Conservation (phyloP, 2,888 invertebrate species). For the Sturmia bella region DNA sequence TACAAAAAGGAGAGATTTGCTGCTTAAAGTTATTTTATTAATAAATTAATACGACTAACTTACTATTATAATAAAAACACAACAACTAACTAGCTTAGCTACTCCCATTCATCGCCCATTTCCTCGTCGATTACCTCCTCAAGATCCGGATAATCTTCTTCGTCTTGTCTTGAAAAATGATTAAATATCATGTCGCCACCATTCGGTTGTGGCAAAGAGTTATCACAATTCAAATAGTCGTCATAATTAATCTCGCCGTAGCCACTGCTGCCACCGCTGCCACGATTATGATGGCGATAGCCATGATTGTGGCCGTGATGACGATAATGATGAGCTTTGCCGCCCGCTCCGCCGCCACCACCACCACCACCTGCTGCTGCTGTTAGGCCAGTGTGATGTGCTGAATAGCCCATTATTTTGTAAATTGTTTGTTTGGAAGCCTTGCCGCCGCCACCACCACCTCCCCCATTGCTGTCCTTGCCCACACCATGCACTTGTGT, state of each 20-base stretch:
- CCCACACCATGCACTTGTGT: slow-evolving; percentile 87
- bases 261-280: slow-evolving; percentile 11
- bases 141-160: slow-evolving; percentile 67
- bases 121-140: slow-evolving; percentile 67
- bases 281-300: slow-evolving; percentile 30
- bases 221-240: slow-evolving; percentile 70
- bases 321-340: slow-evolving; percentile 71
- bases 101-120: slow-evolving; percentile 65
- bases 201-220: slow-evolving; percentile 73
- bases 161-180: slow-evolving; percentile 78
- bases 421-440: slow-evolving; percentile 79
- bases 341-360: slow-evolving; percentile 43
- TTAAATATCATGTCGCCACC: slow-evolving; percentile 78
- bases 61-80: not conserved
- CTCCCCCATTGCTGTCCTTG: slow-evolving; percentile 76
- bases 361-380: slow-evolving; percentile 77
- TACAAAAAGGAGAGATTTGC: too few relatives aligned
- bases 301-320: slow-evolving; percentile 77
- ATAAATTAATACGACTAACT: too few relatives aligned
- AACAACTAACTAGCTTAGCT: slow-evolving; percentile 15
- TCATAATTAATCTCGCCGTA: slow-evolving; percentile 76
- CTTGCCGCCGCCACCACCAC: slow-evolving; percentile 73
- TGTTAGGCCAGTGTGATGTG: slow-evolving; percentile 82
- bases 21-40: too few relatives aligned
- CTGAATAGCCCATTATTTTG: slow-evolving; percentile 81